These are phyloP conservation scores for Myiotriccus ornatus DNA, from an alignment of 2,797 vertebrate genomes.

Conservation along the genomic window DNA sequence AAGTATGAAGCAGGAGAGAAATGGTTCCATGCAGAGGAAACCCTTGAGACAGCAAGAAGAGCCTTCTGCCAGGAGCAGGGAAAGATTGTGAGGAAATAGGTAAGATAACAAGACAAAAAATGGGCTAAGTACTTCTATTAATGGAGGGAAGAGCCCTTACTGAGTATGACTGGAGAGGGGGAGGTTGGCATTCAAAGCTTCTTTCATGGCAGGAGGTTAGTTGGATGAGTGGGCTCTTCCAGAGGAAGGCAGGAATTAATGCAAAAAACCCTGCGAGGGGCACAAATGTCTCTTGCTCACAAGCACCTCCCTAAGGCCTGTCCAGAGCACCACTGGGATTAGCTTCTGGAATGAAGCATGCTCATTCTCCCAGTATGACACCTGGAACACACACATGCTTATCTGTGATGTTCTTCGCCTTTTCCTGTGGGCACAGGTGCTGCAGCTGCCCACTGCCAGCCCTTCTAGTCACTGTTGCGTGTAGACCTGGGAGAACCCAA, in stretches of 20 bases:
- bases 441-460: background rate
- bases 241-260: background rate
- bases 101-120: background rate
- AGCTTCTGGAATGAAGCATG: background rate
- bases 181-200: background rate
- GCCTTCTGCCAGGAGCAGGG: background rate
- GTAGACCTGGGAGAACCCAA: background rate
- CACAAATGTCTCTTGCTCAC: background rate
- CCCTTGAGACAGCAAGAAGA: background rate
- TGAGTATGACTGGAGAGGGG: background rate
- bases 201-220: background rate
- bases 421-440: background rate
- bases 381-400: background rate
- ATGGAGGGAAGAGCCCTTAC: background rate
- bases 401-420: background rate
- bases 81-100: background rate
- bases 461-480: background rate
- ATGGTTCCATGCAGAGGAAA: background rate
- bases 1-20: background rate
- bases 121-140: background rate
- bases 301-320: accelerated
- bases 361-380: accelerated
- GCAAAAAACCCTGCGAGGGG: background rate
- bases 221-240: background rate
- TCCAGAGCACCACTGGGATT: background rate